Percentiles rank a stretch among this genome's conserved stretches.
These are phyloP conservation scores for Takifugu flavidus DNA, from an alignment of 2,113 vertebrate genomes.

Conservation along the genomic window DNA sequence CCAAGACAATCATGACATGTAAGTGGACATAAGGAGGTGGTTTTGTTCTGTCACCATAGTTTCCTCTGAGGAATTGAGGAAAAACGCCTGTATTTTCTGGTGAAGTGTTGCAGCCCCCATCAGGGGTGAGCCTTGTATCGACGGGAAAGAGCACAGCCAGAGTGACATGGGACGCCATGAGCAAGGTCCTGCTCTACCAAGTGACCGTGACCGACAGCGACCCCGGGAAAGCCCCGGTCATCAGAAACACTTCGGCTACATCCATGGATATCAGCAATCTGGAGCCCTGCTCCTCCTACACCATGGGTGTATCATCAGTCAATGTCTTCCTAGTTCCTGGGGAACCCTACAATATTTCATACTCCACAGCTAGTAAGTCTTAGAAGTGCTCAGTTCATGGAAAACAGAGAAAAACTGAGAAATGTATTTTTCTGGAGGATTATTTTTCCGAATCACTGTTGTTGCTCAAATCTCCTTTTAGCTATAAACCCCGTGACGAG, in stretches of 20 bases:
- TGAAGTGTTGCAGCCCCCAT: slow-evolving; percentile 76
- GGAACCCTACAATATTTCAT: slow-evolving; percentile 50
- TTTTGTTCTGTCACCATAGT: background rate
- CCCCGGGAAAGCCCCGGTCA: slow-evolving; percentile 2
- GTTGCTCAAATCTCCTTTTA: slow-evolving; percentile 21
- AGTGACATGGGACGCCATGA: slow-evolving; percentile 60
- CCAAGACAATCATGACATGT: slow-evolving; percentile 67
- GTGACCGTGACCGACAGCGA: slow-evolving; percentile 53
- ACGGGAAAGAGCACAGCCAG: slow-evolving; percentile 44
- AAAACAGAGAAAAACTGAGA: background rate
- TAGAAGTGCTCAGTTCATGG: background rate
- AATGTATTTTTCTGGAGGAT: background rate
- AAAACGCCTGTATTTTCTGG: slow-evolving; percentile 21
- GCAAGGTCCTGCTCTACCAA: slow-evolving; percentile 68
- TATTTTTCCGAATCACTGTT: background rate
- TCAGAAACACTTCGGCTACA: slow-evolving; percentile 34
- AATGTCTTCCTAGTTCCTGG: slow-evolving; percentile 69
- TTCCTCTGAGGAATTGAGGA: background rate
- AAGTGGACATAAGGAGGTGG: slow-evolving; percentile 40
- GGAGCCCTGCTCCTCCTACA: slow-evolving; percentile 71
- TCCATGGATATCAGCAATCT: slow-evolving; percentile 58
- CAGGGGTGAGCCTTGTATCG: slow-evolving; percentile 23
- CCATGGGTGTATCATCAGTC: slow-evolving; percentile 70
- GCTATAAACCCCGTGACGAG: slow-evolving; percentile 54
- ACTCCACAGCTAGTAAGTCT: slow-evolving; percentile 73